Conservation (phyloP, 2,797 vertebrate genomes). For the Fistularia tabacaria region DNA sequence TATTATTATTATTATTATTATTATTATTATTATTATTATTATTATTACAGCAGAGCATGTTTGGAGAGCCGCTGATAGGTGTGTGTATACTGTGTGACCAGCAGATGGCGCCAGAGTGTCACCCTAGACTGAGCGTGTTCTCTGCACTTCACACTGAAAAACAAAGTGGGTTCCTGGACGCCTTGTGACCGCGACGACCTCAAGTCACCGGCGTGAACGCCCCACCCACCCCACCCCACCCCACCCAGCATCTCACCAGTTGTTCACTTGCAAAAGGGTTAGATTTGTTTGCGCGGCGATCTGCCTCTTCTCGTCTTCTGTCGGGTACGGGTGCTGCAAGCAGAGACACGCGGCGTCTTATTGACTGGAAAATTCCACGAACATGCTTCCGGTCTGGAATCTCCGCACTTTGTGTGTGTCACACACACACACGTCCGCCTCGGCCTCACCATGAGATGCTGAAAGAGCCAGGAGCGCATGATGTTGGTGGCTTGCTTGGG, state of each 20-base stretch:
- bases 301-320: constrained; percentile 97
- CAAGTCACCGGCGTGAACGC: too few relatives aligned
- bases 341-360: neutral
- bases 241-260: constrained; percentile 82
- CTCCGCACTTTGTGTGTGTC: too few relatives aligned
- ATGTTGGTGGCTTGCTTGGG: constrained; percentile 99
- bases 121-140: too few relatives aligned
- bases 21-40: neutral
- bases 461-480: constrained; percentile 99
- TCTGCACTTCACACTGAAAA: too few relatives aligned
- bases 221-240: neutral
- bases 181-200: neutral
- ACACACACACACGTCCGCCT: neutral
- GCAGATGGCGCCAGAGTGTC: constrained; percentile 72
- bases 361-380: too few relatives aligned
- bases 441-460: constrained; percentile 94
- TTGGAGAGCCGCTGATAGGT: neutral
- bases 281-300: constrained; percentile 95
- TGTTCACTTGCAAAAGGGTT: constrained; percentile 98
- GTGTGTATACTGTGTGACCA: constrained; percentile 53
- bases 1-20: too few relatives aligned
- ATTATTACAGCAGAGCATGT: too few relatives aligned
- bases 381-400: neutral
- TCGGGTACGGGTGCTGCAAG: constrained; percentile 93
- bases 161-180: too few relatives aligned